Percentiles rank a stretch among this genome's conserved stretches.
These are phyloP conservation scores for Andrena bucephala DNA, from an alignment of 2,888 invertebrate species.

Conservation along the genomic window DNA sequence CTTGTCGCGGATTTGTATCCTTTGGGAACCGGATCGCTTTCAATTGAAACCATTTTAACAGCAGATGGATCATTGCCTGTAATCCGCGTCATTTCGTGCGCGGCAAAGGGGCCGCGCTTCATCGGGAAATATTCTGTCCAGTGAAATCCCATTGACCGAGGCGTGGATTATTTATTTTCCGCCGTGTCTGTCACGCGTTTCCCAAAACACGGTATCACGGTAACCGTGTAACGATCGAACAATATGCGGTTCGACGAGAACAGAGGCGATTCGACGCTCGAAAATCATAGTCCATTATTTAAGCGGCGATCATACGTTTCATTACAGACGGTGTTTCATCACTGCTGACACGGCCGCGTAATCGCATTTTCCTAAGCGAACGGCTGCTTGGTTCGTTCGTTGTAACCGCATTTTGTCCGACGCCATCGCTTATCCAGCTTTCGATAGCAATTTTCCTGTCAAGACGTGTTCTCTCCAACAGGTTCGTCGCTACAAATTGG, in stretches of 20 bases:
- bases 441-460: slow-evolving; percentile 23
- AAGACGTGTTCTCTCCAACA: slow-evolving; percentile 4
- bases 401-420: slow-evolving; percentile 7
- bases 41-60: slow-evolving; percentile 25
- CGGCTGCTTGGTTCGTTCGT: slow-evolving; percentile 8
- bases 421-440: slow-evolving; percentile 5
- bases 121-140: neutral
- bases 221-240: neutral
- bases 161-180: slow-evolving; percentile 32
- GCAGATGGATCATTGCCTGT: slow-evolving; percentile 1
- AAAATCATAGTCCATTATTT: slow-evolving; percentile 29
- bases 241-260: neutral
- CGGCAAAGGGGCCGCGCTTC: neutral
- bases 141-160: neutral
- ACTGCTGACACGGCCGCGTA: slow-evolving; percentile 12
- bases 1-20: neutral
- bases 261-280: neutral
- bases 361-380: slow-evolving; percentile 30
- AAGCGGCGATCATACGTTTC: slow-evolving; percentile 21
- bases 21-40: neutral
- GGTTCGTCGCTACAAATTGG: slow-evolving; percentile 38
- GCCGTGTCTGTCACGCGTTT: neutral
- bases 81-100: neutral
- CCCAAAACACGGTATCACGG: neutral
- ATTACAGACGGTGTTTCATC: slow-evolving; percentile 16